These are phyloP conservation scores for Caradrina kadenii DNA, from an alignment of 2,888 invertebrate genomes.

Conservation along the genomic window DNA sequence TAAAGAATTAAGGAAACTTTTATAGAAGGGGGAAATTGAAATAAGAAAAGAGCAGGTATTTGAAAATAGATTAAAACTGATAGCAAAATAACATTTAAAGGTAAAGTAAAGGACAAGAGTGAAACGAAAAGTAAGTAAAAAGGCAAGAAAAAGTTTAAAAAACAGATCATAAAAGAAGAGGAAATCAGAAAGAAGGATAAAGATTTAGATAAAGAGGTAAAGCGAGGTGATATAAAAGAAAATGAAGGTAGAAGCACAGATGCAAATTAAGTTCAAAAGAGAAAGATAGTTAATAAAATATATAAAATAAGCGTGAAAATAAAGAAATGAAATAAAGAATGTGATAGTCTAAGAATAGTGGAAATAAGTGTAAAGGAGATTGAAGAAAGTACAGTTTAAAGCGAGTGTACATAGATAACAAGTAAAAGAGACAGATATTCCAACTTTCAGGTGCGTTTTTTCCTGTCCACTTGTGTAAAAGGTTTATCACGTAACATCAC, in stretches of 20 bases:
- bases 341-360: neutral
- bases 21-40: neutral
- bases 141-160: neutral
- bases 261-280: neutral
- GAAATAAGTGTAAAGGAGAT: conserved; percentile 4
- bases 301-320: neutral
- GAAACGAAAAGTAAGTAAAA: neutral
- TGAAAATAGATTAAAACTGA: neutral
- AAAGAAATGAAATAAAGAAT: neutral
- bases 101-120: neutral
- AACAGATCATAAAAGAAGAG: neutral
- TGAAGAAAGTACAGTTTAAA: conserved; percentile 5
- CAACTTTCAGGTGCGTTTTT: conserved; percentile 19
- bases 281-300: neutral
- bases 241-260: neutral
- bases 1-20: neutral
- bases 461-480: neutral
- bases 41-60: neutral
- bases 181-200: neutral
- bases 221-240: conserved; percentile 19
- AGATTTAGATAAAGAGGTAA: neutral
- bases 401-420: neutral
- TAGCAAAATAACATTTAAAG: neutral
- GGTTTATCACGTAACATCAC: neutral
- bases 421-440: conserved; percentile 6